Conservation (phyloP, 1,140 invertebrate species). For the Lordiphosa mommai region DNA sequence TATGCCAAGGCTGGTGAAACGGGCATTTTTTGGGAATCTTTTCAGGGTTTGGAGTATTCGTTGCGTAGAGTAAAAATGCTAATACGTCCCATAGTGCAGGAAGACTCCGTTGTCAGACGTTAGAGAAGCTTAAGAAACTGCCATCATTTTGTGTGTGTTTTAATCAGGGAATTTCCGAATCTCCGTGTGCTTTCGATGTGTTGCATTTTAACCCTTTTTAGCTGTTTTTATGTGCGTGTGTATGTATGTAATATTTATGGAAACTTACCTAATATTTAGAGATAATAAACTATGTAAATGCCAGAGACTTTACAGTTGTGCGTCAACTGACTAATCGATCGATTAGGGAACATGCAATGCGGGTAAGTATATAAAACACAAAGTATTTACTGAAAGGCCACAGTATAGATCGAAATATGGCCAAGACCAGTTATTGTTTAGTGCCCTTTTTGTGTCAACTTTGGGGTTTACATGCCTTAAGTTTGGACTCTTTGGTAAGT, state of each 20-base stretch:
- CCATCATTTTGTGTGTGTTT: conserved; percentile 11
- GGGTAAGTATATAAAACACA: conserved; percentile 19
- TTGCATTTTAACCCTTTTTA: conserved; percentile 36
- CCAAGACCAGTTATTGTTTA: conserved; percentile 26
- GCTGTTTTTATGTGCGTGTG: conserved; percentile 13
- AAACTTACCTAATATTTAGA: conserved; percentile 58
- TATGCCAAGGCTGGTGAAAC: conserved; percentile 72
- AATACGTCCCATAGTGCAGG: conserved; percentile 79
- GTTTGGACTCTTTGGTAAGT: conserved; percentile 25
- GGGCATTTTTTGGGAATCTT: conserved; percentile 83
- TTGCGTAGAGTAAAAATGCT: conserved; percentile 81
- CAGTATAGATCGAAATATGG: conserved; percentile 12
- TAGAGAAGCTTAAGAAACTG: conserved; percentile 16
- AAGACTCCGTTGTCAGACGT: conserved; percentile 24
- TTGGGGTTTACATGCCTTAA: conserved; percentile 19
- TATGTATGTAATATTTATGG: conserved; percentile 59
- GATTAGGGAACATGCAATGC: conserved; percentile 29
- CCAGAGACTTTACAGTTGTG: conserved; percentile 1
- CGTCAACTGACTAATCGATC: conserved; percentile 44
- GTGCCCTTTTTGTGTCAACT: conserved; percentile 36
- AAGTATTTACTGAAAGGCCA: neutral
- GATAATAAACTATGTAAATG: conserved; percentile 50
- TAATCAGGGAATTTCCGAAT: conserved; percentile 1
- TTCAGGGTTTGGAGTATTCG: conserved; percentile 81
- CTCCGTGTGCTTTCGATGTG: conserved; percentile 4